phyloP scores from a whole-genome alignment of 30 jellyfish, hydroid and myxozoan genomes.

The Sanderia malayensis region DNA sequence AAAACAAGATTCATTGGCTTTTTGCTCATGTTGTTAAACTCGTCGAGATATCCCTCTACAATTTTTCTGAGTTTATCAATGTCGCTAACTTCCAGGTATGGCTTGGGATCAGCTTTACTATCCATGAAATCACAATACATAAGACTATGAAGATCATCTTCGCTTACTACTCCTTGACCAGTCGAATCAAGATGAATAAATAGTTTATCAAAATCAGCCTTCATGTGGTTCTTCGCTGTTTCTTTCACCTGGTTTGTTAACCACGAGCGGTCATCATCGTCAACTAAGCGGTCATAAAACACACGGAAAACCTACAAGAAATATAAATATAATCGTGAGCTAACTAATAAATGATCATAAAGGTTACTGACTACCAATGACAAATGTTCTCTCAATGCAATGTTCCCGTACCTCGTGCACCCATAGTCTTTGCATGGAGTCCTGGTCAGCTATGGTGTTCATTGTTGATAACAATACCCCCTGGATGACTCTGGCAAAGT shows the following conservation, averaged over 20 bases:
- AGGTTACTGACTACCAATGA: too few species aligned
- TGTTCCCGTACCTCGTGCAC: constrained; percentile 97
- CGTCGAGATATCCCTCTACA: constrained; percentile 87
- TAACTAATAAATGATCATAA: too few species aligned
- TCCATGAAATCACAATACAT: constrained; percentile 97
- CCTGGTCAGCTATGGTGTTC: constrained; percentile 61
- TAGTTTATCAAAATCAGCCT: constrained; percentile 68
- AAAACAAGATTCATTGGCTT: constrained; percentile 97
- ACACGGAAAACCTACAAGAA: constrained; percentile 84
- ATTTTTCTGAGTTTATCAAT: constrained; percentile 76
- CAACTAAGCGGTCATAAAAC: constrained; percentile 95
- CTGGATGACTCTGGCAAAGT: constrained; percentile 93
- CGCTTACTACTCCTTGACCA: constrained; percentile 68
- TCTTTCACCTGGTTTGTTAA: constrained; percentile 74
- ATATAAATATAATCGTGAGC: too few species aligned
- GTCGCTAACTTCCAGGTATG: constrained; percentile 88
- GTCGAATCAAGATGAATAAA: constrained; percentile 73
- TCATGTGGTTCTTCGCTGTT: constrained; percentile 46
- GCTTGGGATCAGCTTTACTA: constrained; percentile 88
- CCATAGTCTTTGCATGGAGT: constrained; percentile 86
- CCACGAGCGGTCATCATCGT: constrained; percentile 92
- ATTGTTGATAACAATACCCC: constrained; percentile 89
- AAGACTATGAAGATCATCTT: constrained; percentile 83
- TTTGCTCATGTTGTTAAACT: constrained; percentile 94
- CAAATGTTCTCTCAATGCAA: too few species aligned